Base-by-base conservation (phyloP, 2,797 vertebrate genomes). In the Pitangus sulphuratus region DNA sequence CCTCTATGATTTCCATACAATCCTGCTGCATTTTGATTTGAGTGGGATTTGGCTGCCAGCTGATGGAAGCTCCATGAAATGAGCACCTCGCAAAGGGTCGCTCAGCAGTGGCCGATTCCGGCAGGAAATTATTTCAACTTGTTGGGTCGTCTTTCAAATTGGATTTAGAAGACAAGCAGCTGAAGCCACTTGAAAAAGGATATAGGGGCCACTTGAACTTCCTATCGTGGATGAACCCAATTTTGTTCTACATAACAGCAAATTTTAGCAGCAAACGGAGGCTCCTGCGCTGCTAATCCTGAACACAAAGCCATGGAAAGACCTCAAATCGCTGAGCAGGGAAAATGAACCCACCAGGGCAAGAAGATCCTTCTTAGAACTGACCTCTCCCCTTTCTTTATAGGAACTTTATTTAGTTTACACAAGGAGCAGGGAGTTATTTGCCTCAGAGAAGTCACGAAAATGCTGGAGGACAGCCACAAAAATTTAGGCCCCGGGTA, bases 151-250 rank as follows among this genome's bases (percentile, higher is more conserved):
- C 62, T 95, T 87, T 91, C 79, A 87, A 91, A 95, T 89, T 79
- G 96, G 95, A 95, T 96, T 93, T 96, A 40, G 64, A 71, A 84
- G 87, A 82, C 93, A 71, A 94, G 87, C 95, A 93, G 95, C 94
- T 93, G 96, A 95, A 93, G 33, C 84, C 85, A 90, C 95, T 96
- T 39, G 79, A 87, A 80, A 93, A 85, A 25, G 85, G 92, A 95
- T 86, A 96, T 93, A 90, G 95, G 90, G 89, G 58, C 89, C 95
- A 93, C 96, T 97, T 93, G 96, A 97, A 91, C 93, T 82, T 61
- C 50, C 68, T 39, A 1, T 14, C 3, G 6, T 48, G 79, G 92
- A 42, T 83, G 65, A 93, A 91, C 85, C 83, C 72, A n/a, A 57
- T 93, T 95, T 82, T 90, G 40, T 71, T 79, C 25, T 62, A 22